Evolutionary conservation across 2,113 vertebrate genomes (phyloP), one percentile per base, ranked within the genome.

Genomic region (Abramis brama): DNA sequence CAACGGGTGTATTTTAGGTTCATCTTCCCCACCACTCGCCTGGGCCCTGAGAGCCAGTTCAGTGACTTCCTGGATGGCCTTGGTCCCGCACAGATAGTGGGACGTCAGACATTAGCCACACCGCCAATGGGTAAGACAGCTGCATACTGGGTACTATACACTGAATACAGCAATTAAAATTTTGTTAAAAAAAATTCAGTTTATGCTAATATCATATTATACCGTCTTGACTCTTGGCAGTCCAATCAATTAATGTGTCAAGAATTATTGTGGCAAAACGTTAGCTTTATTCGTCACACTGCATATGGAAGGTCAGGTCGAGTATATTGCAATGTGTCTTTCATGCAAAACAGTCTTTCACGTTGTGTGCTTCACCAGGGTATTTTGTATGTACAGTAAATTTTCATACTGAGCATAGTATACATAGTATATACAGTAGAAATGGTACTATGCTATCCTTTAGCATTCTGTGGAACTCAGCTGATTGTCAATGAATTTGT

Each of bases 31-130:
- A 97, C 96, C 2, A 96, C 96, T 0, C 94, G 97, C 33, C 93
- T 99, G 33, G 98, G 97, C 0, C 96, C 97, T 0, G 98, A 99
- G 92, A 98, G 97, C 92, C 98, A 99, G 89, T 99, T 99, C 94
- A 99, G 98, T 1, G 97, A 99, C 90, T 99, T 99, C 88, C 94
- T 99, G 74, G 98, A 99, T 55, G 98, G 98, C 64, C 94, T 99
- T 66, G 98, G 98, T 23, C 98, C 98, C 0, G 98, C 97, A 52
- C 98, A 99, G 94, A 97, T 99, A 5, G 98, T 99, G 79, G 98
- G 98, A 45, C 94, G 98, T 84, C 98, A 99, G 91, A 99, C 97
- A 0, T 92, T 99, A 93, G 98, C 97, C 5, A 99, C 98, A 0
- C 97, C 96, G 0, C 94, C 98, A 3, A 98, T 99, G 97, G 98